These are phyloP conservation scores for Meloidogyne floridensis DNA, from an alignment of 1,140 invertebrate genomes.

Conservation along the genomic window DNA sequence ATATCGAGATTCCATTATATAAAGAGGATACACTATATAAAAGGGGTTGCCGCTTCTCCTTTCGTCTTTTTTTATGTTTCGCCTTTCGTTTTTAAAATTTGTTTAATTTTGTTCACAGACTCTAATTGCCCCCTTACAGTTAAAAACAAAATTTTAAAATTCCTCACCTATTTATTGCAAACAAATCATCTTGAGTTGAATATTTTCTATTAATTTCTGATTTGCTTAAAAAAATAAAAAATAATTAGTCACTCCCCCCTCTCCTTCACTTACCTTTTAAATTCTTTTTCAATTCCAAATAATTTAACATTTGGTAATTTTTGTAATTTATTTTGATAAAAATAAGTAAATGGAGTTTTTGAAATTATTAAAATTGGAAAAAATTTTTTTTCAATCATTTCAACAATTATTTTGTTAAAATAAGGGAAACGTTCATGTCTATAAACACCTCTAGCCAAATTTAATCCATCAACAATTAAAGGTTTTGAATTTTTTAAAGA, in stretches of 20 bases:
- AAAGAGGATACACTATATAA: too few relatives aligned
- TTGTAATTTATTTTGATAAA: neutral
- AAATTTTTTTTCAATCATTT: neutral
- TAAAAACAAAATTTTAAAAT: neutral
- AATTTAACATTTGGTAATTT: constrained; percentile 7
- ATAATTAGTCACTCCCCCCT: neutral
- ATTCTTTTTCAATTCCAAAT: neutral
- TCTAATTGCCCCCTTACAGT: neutral
- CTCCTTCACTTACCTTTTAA: neutral
- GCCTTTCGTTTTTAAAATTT: too few relatives aligned
- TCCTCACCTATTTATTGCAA: neutral
- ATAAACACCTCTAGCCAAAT: constrained; percentile 6
- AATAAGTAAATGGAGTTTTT: neutral
- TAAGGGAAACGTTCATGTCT: neutral
- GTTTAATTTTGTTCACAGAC: too few relatives aligned
- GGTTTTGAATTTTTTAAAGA: neutral
- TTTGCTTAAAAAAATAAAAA: constrained; percentile 2
- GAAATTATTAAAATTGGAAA: constrained; percentile 25
- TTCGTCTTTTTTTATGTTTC: too few relatives aligned
- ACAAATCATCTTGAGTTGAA: neutral
- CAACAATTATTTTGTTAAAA: neutral
- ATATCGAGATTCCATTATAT: too few relatives aligned
- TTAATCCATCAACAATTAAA: constrained; percentile 24
- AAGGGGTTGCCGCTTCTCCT: too few relatives aligned
- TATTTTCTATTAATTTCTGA: neutral